Conservation (phyloP, 2,113 vertebrate genomes). For the Neodon shergylaensis region DNA sequence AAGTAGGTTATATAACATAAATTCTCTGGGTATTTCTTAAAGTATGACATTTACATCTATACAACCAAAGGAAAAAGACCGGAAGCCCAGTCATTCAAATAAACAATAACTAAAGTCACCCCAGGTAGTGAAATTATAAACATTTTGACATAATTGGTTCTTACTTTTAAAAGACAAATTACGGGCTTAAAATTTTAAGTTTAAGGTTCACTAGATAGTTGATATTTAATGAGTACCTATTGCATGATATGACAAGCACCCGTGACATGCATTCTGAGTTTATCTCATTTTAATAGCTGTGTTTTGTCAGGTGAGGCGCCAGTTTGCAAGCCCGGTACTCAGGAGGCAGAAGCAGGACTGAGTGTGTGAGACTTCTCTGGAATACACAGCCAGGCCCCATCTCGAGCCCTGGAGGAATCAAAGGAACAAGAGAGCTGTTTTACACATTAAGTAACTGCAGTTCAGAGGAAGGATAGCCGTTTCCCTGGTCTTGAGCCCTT, state of each 20-base stretch:
- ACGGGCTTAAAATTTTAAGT: background rate
- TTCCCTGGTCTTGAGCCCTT: background rate
- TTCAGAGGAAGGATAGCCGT: background rate
- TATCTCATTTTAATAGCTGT: background rate
- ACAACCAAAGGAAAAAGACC: background rate
- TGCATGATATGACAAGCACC: background rate
- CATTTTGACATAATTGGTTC: constrained; percentile 15
- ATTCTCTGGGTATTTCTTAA: background rate
- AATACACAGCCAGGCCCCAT: background rate
- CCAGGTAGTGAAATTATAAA: background rate
- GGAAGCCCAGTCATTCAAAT: background rate
- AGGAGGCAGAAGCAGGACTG: background rate
- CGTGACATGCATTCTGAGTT: background rate
- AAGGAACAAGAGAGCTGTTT: background rate
- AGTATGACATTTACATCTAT: background rate
- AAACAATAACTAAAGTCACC: constrained; percentile 13
- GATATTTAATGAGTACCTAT: constrained; percentile 16
- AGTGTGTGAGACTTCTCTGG: background rate
- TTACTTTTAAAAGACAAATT: constrained; percentile 44
- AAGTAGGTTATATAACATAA: constrained; percentile 16
- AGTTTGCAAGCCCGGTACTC: background rate
- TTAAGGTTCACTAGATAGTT: constrained; percentile 3
- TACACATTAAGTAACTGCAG: background rate
- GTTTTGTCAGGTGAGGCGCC: background rate
- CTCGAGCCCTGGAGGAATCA: background rate